Evolutionary conservation across 2,797 vertebrate species (phyloP).

Genomic region (Serranus cabrilla): DNA sequence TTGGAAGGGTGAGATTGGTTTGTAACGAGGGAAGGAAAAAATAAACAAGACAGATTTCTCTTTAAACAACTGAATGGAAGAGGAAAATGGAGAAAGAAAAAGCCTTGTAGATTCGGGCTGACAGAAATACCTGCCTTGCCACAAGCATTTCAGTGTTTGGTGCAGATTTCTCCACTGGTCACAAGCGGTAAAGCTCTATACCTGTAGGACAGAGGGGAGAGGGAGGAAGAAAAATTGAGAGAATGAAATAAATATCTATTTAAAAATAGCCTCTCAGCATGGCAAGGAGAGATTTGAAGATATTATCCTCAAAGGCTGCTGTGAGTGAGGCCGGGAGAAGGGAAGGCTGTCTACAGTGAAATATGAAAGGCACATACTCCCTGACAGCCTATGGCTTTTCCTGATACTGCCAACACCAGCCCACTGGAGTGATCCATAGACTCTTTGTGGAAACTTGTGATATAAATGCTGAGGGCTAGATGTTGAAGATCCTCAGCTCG

Average conservation of each 20-base stretch:
- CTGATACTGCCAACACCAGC: conserved; percentile 87
- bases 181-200: conserved; percentile 70
- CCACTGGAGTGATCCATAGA: conserved; percentile 88
- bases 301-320: conserved; percentile 89
- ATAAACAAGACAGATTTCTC: conserved; percentile 1
- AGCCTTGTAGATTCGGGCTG: conserved; percentile 62
- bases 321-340: conserved; percentile 85
- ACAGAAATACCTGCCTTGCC: conserved; percentile 75
- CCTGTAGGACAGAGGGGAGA: conserved; percentile 62
- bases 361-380: conserved; percentile 86
- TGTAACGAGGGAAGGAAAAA: conserved; percentile 9
- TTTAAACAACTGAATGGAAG: conserved; percentile 34
- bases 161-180: conserved; percentile 73
- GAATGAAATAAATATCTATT: conserved; percentile 87
- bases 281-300: conserved; percentile 87
- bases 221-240: conserved; percentile 75
- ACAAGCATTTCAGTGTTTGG: conserved; percentile 64
- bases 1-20: conserved; percentile 6
- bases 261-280: conserved; percentile 88
- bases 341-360: conserved; percentile 86
- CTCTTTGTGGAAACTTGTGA: conserved; percentile 88
- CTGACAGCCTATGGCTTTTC: conserved; percentile 90
- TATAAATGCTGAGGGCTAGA: conserved; percentile 89
- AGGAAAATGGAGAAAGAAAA: conserved; percentile 49
- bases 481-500: conserved; percentile 85